These are phyloP conservation scores for Nebria salina DNA, from an alignment of 2,888 invertebrate genomes.

Conservation along the genomic window DNA sequence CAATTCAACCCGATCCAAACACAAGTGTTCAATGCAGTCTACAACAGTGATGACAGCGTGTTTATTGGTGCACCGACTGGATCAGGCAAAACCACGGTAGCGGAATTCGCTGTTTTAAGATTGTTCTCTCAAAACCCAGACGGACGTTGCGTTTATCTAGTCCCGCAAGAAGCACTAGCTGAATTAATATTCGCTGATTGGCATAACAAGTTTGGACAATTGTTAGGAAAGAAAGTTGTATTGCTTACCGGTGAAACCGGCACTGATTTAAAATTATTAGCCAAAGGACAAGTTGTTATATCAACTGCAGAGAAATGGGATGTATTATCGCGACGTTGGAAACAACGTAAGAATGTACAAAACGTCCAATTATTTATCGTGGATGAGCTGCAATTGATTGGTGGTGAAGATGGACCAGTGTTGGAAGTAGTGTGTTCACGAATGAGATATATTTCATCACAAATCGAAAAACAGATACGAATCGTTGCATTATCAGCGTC, in stretches of 20 bases:
- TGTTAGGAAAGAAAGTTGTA: constrained; percentile 86
- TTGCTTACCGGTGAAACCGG: constrained; percentile 96
- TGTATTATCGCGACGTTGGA: constrained; percentile 97
- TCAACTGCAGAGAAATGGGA: constrained; percentile 99
- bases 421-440: constrained; percentile 91
- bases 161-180: constrained; percentile 91
- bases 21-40: constrained; percentile 98
- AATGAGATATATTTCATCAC: constrained; percentile 96
- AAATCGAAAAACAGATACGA: constrained; percentile 88
- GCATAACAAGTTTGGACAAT: constrained; percentile 86
- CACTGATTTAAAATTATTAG: constrained; percentile 92
- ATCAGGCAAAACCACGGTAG: constrained; percentile 93
- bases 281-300: constrained; percentile 95
- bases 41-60: constrained; percentile 98
- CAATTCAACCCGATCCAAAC: constrained; percentile 99
- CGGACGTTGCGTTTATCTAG: constrained; percentile 92
- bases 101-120: constrained; percentile 94
- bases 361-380: constrained; percentile 96
- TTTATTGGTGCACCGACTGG: constrained; percentile 95
- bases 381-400: constrained; percentile 92
- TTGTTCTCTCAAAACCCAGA: constrained; percentile 78
- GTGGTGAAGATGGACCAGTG: constrained; percentile 92
- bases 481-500: constrained; percentile 95
- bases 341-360: constrained; percentile 98
- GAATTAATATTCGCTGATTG: constrained; percentile 91